These are phyloP conservation scores for Chromobotia macracanthus DNA, from an alignment of 2,797 vertebrate species.

Conservation along the genomic window DNA sequence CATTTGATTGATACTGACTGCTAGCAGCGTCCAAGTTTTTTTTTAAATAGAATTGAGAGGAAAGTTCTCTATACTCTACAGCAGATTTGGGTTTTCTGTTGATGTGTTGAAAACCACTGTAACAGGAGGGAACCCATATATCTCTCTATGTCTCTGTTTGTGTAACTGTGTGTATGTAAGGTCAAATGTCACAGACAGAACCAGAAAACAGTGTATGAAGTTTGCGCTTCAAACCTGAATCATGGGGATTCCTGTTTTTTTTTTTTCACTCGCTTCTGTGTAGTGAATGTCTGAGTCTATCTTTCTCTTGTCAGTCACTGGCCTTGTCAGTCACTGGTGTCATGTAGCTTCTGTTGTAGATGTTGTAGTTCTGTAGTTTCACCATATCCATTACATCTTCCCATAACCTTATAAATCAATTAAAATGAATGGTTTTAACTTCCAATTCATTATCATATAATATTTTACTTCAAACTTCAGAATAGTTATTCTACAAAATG, in stretches of 20 bases:
- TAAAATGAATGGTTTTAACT: slow-evolving; percentile 14
- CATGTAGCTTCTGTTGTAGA: slow-evolving; percentile 25
- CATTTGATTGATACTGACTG: slow-evolving; percentile 17
- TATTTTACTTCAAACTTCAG: slow-evolving; percentile 2
- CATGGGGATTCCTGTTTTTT: slow-evolving; percentile 53
- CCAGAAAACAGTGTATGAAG: slow-evolving; percentile 52
- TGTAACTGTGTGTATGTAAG: slow-evolving; percentile 9
- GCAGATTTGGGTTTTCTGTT: neutral
- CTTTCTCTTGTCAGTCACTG: slow-evolving; percentile 24
- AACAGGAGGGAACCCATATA: neutral
- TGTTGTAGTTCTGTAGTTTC: too few relatives aligned
- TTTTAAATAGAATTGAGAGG: slow-evolving; percentile 29
- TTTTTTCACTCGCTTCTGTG: slow-evolving; percentile 42
- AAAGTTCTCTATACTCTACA: slow-evolving; percentile 27
- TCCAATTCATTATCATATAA: slow-evolving; percentile 25
- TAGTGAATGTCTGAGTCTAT: slow-evolving; percentile 31
- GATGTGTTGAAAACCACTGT: slow-evolving; percentile 7
- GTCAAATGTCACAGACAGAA: slow-evolving; percentile 43
- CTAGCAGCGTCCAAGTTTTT: slow-evolving; percentile 16
- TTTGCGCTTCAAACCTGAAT: neutral
- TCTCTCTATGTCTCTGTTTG: neutral
- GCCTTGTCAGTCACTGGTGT: slow-evolving; percentile 38
- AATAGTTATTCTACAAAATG: too few relatives aligned
- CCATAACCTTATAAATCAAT: slow-evolving; percentile 27
- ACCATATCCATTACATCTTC: slow-evolving; percentile 46